Evolutionary conservation across 2,797 vertebrate species (phyloP).

Genomic region (Acanthurus lineatus): DNA sequence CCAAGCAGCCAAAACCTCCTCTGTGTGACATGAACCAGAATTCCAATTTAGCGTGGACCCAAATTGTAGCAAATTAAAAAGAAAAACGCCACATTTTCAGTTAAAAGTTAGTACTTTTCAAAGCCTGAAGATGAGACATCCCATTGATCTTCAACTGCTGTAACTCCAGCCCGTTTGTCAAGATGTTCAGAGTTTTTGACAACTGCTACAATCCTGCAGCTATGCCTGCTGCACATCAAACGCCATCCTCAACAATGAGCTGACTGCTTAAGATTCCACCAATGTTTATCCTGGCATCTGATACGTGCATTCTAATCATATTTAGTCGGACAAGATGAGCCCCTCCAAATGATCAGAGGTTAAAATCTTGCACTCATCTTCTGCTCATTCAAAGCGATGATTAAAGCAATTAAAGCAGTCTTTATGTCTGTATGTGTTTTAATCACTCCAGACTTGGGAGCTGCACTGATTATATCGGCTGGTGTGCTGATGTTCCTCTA

Average conservation of each 20-base stretch:
- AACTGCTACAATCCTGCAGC: slow-evolving; percentile 66
- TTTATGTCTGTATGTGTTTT: slow-evolving; percentile 4
- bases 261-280: slow-evolving; percentile 64
- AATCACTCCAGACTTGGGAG: background rate
- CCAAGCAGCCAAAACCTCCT: slow-evolving; percentile 17
- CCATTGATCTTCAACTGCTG: slow-evolving; percentile 60
- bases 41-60: slow-evolving; percentile 18
- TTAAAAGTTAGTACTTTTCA: slow-evolving; percentile 56
- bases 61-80: slow-evolving; percentile 54
- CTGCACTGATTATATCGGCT: too few relatives aligned
- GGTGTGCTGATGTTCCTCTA: too few relatives aligned
- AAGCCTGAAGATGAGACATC: slow-evolving; percentile 50
- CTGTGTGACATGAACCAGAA: slow-evolving; percentile 23
- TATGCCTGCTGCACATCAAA: slow-evolving; percentile 68
- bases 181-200: slow-evolving; percentile 69
- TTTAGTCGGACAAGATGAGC: slow-evolving; percentile 33
- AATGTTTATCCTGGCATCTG: slow-evolving; percentile 56
- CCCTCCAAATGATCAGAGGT: slow-evolving; percentile 20
- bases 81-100: slow-evolving; percentile 36
- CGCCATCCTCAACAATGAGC: slow-evolving; percentile 56
- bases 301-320: slow-evolving; percentile 60
- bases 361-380: slow-evolving; percentile 22
- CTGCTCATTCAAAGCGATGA: slow-evolving; percentile 13
- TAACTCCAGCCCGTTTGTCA: slow-evolving; percentile 67
- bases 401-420: background rate